Percentiles rank a stretch among this genome's conserved stretches.
Conservation (phyloP, 2,797 vertebrate species). For the Artibeus lituratus region DNA sequence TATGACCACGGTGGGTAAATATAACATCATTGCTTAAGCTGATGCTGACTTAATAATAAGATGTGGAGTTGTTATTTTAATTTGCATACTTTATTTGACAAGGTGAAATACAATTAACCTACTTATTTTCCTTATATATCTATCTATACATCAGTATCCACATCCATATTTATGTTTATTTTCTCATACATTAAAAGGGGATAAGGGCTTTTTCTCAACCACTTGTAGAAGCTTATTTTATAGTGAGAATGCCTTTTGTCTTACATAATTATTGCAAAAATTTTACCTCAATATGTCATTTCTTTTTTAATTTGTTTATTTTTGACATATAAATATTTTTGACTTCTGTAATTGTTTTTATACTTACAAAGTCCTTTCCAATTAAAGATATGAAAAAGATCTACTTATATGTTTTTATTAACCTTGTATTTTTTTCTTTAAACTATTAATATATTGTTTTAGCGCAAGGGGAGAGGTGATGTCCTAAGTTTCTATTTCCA, state of each 20-base stretch:
- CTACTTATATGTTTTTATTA: background rate
- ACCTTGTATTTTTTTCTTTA: background rate
- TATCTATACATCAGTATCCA: background rate
- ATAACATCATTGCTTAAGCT: background rate
- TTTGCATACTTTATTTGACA: background rate
- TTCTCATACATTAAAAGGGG: background rate
- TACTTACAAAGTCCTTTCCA: background rate
- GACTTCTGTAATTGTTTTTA: background rate
- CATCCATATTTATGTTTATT: background rate
- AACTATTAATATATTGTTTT: background rate
- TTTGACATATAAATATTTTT: background rate
- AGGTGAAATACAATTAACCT: background rate
- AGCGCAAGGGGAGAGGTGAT: background rate
- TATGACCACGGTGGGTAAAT: background rate
- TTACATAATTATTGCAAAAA: conserved; percentile 9
- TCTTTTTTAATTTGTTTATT: background rate
- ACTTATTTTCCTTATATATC: background rate
- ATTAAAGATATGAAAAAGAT: background rate
- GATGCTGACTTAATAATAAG: background rate
- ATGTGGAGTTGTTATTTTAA: background rate
- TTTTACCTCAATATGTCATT: background rate
- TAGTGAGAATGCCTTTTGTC: background rate
- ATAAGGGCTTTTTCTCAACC: background rate
- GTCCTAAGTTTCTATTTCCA: conserved; percentile 5
- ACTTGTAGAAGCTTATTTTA: background rate